Conservation (phyloP, 2,113 vertebrate species). For the Ammodytes marinus region DNA sequence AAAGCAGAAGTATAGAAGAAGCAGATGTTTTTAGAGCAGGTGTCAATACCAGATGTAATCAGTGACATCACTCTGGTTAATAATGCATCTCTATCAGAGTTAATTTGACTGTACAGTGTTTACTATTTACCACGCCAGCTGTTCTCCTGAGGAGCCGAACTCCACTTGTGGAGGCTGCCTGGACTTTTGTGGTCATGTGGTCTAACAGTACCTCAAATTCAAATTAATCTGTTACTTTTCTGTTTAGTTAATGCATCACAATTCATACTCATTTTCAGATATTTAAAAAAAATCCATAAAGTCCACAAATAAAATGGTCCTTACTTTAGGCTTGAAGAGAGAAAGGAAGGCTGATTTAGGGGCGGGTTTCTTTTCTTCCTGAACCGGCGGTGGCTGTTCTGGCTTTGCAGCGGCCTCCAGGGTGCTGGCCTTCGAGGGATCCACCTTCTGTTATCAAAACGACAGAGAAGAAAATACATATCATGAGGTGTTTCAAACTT, state of each 20-base stretch:
- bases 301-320: background rate
- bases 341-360: constrained; percentile 74
- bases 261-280: constrained; percentile 13
- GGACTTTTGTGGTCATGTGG: constrained; percentile 77
- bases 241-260: constrained; percentile 15
- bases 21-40: constrained; percentile 36
- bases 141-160: constrained; percentile 73
- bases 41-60: constrained; percentile 54
- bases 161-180: constrained; percentile 77
- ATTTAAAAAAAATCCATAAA: background rate
- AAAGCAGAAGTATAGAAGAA: background rate
- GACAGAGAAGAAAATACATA: constrained; percentile 33
- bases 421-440: constrained; percentile 80
- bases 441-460: constrained; percentile 74
- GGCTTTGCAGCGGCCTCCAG: constrained; percentile 81
- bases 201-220: constrained; percentile 82
- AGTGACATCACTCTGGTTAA: constrained; percentile 63
- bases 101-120: background rate
- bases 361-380: constrained; percentile 72
- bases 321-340: constrained; percentile 85
- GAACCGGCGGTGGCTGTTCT: constrained; percentile 70
- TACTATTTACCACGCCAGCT: constrained; percentile 70
- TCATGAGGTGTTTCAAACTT: constrained; percentile 6
- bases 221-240: constrained; percentile 69
- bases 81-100: constrained; percentile 20